A percentile compares a stretch with the other conserved stretches of the same genome.
Conservation (phyloP, 2,888 invertebrate genomes). For the Acleris emargana region DNA sequence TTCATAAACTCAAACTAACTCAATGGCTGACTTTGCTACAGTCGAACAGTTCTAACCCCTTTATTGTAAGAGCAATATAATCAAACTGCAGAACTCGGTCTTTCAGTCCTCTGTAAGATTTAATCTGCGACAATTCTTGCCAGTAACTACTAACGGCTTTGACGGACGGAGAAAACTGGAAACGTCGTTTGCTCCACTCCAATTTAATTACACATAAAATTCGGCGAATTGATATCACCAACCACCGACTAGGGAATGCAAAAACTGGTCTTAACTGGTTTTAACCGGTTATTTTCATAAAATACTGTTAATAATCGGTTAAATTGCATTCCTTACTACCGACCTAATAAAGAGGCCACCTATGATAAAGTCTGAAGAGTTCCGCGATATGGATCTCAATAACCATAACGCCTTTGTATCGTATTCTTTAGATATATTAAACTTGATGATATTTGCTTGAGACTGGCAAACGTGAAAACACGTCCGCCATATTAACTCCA, state of each 20-base stretch:
- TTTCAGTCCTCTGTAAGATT: conserved; percentile 41
- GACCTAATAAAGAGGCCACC: conserved; percentile 1
- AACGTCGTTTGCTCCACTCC: conserved; percentile 43
- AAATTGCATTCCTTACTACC: too few relatives aligned
- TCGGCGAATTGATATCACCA: conserved; percentile 36
- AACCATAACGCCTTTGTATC: too few relatives aligned
- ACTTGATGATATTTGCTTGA: too few relatives aligned
- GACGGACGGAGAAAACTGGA: conserved; percentile 17
- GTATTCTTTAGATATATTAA: too few relatives aligned
- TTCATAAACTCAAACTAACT: background rate
- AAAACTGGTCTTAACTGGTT: too few relatives aligned
- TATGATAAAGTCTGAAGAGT: background rate
- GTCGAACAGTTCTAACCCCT: background rate
- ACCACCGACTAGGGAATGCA: too few relatives aligned
- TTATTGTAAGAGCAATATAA: conserved; percentile 11
- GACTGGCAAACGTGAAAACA: too few relatives aligned
- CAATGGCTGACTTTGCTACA: background rate
- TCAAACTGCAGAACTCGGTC: conserved; percentile 12
- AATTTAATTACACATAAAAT: conserved; percentile 43
- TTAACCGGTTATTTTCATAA: too few relatives aligned
- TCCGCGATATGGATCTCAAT: too few relatives aligned
- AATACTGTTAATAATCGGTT: too few relatives aligned
- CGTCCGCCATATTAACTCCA: too few relatives aligned
- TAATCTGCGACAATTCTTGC: conserved; percentile 48
- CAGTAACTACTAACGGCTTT: conserved; percentile 21